Conservation (phyloP, 2,797 vertebrate species). For the Arremon brunneinucha region DNA sequence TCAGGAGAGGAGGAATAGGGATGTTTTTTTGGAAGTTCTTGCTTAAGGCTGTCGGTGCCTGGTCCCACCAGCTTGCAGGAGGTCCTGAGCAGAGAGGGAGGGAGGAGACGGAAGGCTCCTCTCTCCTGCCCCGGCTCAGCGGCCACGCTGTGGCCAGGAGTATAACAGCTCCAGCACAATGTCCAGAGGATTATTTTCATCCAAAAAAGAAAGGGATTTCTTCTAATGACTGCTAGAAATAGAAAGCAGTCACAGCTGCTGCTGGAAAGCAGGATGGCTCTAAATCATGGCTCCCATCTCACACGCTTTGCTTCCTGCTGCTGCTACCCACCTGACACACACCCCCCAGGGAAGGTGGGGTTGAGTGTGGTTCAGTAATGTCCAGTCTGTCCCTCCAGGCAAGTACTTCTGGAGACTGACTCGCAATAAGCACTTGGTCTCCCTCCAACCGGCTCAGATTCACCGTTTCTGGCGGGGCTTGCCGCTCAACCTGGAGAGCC, state of each 20-base stretch:
- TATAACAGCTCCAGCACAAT: neutral
- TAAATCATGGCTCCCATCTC: neutral
- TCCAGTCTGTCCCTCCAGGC: conserved; percentile 75
- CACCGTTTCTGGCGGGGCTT: conserved; percentile 96
- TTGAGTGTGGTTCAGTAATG: conserved; percentile 45
- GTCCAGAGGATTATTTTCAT: neutral
- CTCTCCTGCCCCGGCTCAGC: fast-evolving
- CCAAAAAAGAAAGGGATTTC: neutral
- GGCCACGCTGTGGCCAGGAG: fast-evolving
- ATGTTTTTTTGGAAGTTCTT: fast-evolving
- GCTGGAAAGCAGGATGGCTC: neutral
- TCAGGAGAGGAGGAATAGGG: neutral
- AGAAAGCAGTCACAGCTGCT: neutral
- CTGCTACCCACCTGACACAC: fast-evolving
- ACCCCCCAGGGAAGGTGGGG: fast-evolving
- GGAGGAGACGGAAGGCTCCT: neutral
- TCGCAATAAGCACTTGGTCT: conserved; percentile 92
- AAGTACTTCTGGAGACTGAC: conserved; percentile 96
- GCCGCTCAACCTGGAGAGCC: conserved; percentile 86
- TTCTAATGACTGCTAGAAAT: neutral
- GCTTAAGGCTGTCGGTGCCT: neutral
- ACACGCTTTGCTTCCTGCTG: neutral
- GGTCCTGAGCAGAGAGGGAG: neutral
- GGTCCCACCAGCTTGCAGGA: neutral
- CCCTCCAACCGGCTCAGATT: conserved; percentile 89